These are phyloP conservation scores for Zhuqinia jingwanae DNA, from an alignment of 2,888 invertebrate species.

Conservation along the genomic window DNA sequence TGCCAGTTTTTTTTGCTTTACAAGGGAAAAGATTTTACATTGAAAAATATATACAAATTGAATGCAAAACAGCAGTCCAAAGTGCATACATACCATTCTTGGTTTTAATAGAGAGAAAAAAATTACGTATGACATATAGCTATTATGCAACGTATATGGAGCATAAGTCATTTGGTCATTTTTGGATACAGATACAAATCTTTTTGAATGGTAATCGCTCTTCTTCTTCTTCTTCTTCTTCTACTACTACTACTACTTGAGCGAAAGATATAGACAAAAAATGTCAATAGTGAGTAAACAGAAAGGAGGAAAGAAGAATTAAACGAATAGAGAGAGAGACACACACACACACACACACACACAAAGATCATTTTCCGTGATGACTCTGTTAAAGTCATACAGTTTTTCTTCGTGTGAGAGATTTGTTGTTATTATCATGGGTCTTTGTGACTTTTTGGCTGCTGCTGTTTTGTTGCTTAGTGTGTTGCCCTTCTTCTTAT, in stretches of 20 bases:
- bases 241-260: too few species aligned
- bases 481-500: slow-evolving; percentile 49
- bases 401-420: slow-evolving; percentile 68
- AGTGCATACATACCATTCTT: slow-evolving; percentile 15
- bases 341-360: slow-evolving; percentile 39
- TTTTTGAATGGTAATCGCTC: slow-evolving; percentile 62
- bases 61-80: slow-evolving; percentile 25
- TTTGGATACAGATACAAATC: slow-evolving; percentile 51
- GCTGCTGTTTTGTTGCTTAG: slow-evolving; percentile 33
- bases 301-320: background rate
- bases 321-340: background rate
- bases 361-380: slow-evolving; percentile 67
- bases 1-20: slow-evolving; percentile 33
- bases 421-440: too few species aligned
- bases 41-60: slow-evolving; percentile 6
- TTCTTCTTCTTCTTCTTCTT: too few species aligned
- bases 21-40: too few species aligned
- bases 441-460: slow-evolving; percentile 40
- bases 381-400: slow-evolving; percentile 67
- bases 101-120: slow-evolving; percentile 25
- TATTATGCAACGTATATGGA: slow-evolving; percentile 65
- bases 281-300: slow-evolving; percentile 72
- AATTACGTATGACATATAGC: slow-evolving; percentile 24
- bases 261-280: slow-evolving; percentile 48
- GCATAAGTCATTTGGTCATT: slow-evolving; percentile 71